Evolutionary conservation across 2,888 invertebrate genomes (phyloP).

Genomic region (Drosophila seclusa): DNA sequence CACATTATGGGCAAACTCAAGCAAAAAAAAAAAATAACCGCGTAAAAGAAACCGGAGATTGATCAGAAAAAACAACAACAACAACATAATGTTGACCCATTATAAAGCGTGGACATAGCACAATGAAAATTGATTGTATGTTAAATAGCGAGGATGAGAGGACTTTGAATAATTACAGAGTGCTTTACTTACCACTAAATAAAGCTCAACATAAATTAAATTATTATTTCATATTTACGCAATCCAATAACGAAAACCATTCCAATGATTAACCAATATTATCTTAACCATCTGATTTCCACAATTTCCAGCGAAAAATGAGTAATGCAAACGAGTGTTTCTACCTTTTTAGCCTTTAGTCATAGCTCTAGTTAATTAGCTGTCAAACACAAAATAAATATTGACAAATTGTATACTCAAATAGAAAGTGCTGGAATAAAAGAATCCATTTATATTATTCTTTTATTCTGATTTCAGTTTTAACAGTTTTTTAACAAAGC

Average conservation of each 20-base stretch:
- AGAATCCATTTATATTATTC: neutral
- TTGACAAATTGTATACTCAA: neutral
- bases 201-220: neutral
- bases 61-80: slow-evolving; percentile 6
- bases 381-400: neutral
- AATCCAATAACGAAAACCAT: neutral
- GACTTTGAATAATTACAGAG: neutral
- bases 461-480: neutral
- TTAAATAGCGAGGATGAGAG: slow-evolving; percentile 4
- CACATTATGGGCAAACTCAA: slow-evolving; percentile 50
- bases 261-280: slow-evolving; percentile 6
- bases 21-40: slow-evolving; percentile 20
- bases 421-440: neutral
- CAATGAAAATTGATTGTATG: slow-evolving; percentile 7
- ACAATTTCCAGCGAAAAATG: slow-evolving; percentile 17
- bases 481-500: neutral
- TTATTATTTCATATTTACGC: neutral
- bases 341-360: neutral
- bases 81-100: slow-evolving; percentile 22
- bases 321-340: slow-evolving; percentile 10
- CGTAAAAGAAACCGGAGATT: slow-evolving; percentile 42
- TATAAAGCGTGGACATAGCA: slow-evolving; percentile 18
- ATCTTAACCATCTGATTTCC: slow-evolving; percentile 1
- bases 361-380: neutral
- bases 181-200: neutral